Evolutionary conservation across 2,113 vertebrate genomes (phyloP).

Genomic region (Mustela nigripes): DNA sequence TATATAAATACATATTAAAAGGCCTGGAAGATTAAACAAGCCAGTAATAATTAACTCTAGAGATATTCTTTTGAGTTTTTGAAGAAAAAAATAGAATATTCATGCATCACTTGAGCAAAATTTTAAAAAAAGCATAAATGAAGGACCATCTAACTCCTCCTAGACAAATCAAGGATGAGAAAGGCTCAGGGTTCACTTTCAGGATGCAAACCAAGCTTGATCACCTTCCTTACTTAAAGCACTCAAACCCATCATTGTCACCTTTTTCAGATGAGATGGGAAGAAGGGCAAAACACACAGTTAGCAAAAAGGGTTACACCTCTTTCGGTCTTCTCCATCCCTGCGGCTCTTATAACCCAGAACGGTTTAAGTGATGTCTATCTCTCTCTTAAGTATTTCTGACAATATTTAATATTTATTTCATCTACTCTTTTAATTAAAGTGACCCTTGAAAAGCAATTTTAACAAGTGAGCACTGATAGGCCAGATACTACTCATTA

Average conservation of each 20-base stretch:
- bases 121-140: constrained; percentile 26
- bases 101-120: background rate
- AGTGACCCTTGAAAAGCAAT: background rate
- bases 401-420: background rate
- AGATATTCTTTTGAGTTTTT: background rate
- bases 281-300: background rate
- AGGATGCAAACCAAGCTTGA: background rate
- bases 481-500: background rate
- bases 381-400: background rate
- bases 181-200: background rate
- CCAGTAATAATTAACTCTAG: background rate
- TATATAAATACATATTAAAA: background rate
- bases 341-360: background rate
- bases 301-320: background rate
- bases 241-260: background rate
- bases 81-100: background rate
- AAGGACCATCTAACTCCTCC: background rate
- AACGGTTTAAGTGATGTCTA: background rate
- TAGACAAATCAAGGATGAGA: constrained; percentile 16
- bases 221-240: background rate
- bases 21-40: constrained; percentile 1
- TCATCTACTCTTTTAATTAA: constrained; percentile 2
- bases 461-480: constrained; percentile 38
- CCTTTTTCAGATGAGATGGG: background rate
- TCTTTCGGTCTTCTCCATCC: background rate